Base-by-base conservation (phyloP, 2,113 vertebrate species). In the Xenopus borealis region DNA sequence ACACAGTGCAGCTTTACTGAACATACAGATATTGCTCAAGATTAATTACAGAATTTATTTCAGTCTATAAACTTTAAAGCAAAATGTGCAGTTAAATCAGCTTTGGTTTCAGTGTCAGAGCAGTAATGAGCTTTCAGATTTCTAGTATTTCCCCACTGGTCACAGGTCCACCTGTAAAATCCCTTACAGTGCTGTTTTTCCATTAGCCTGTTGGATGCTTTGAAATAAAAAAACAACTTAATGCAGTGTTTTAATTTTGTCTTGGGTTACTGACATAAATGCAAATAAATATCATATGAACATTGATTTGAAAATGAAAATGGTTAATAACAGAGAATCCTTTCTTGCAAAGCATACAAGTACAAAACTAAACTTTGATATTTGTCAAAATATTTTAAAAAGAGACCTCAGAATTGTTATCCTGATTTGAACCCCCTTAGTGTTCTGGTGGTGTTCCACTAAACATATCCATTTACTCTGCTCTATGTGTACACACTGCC, bases 21-120 rank as follows among this genome's bases (percentile, higher is more conserved):
- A 94, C 95, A 93, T 95, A 97, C 95, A 95, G 93, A 96, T 99
- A 98, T 98, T 99, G 96, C 96, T 97, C 94, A 94, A 95, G 93
- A 94, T 96, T 92, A 95, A 92, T 91, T 94, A 96, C 91, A 95
- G 92, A 93, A 92, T 84, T 84, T 80, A 84, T 68, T 89, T 91
- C 85, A 88, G 89, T 92, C 85, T 91, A 90, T 91, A 84, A 86
- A 91, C 93, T 84, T 73, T 91, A 93, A 96, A 95, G 92, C 92
- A 95, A 94, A 90, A 91, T 94, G 92, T 94, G 92, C 91, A 95
- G 94, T 91, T 94, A 93, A 91, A 91, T 95, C 90, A 95, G 91
- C 97, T 99, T 98, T 99, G 97, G 96, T 98, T 98, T 98, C 88
- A 91, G 94, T 93, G 93, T 96, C 89, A 94, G 83, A 89, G 87